Conservation (phyloP, 1,140 invertebrate species). For the Sogatella furcifera region DNA sequence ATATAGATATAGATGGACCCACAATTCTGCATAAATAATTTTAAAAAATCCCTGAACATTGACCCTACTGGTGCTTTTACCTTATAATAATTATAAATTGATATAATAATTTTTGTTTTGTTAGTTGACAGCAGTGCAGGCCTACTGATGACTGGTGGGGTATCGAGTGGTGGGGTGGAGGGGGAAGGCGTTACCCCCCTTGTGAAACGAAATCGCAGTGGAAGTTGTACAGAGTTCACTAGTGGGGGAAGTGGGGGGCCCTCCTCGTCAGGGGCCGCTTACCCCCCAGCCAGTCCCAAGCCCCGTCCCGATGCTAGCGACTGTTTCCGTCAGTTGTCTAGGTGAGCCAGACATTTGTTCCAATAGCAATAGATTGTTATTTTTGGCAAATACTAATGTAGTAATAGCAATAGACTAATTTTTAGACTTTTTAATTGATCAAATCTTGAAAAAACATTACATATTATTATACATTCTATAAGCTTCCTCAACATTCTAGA, state of each 20-base stretch:
- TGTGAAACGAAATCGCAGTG: constrained; percentile 18
- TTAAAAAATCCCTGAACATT: too few species aligned
- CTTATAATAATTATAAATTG: constrained; percentile 7
- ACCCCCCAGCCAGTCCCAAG: constrained; percentile 17
- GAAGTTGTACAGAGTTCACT: constrained; percentile 25
- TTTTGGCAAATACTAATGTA: too few species aligned
- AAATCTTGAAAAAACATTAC: too few species aligned
- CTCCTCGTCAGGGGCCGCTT: background rate
- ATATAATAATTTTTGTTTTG: too few species aligned
- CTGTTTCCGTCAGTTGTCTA: constrained; percentile 17
- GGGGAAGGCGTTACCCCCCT: background rate
- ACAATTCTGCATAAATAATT: too few species aligned
- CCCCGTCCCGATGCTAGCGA: constrained; percentile 17
- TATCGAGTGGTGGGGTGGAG: background rate
- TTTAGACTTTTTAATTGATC: too few species aligned
- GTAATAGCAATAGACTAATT: too few species aligned
- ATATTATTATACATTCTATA: too few species aligned
- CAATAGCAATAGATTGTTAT: too few species aligned
- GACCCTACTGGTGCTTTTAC: background rate
- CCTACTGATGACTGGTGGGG: constrained; percentile 39
- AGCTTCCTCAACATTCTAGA: too few species aligned
- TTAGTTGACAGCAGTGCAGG: constrained; percentile 47
- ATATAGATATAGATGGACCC: too few species aligned
- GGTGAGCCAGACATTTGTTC: too few species aligned
- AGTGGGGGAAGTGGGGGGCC: background rate